Base-by-base conservation (phyloP, 2,888 invertebrate species). In the Amphimallon solstitiale region DNA sequence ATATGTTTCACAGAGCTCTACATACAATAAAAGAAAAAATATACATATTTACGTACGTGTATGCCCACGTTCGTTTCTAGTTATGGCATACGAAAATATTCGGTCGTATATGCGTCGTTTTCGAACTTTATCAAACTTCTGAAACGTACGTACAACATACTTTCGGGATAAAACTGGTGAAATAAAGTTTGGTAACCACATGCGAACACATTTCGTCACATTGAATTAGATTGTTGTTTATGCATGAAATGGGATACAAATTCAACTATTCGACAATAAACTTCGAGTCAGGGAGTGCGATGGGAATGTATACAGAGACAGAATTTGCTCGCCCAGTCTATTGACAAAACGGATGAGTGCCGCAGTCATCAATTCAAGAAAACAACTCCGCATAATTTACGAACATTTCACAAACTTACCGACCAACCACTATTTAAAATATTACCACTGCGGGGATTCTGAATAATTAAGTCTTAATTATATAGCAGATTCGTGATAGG, bases 301-400 rank as follows among this genome's bases (percentile, higher is more conserved):
- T 14, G 17, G 14, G n/a, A 37, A 23, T n/a, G n/a, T n/a, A n/a
- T n/a, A 63, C 40, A 38, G 49, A 63, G 48, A 63, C 38, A 21
- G 49, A 63, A 51, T 49, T 62, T 63, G 34, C 62, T 23, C 48
- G 29, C 14, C 48, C 43, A n/a, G 34, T 43, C 46, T 63, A 67
- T 63, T 67, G 67, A 67, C 63, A 67, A 67, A 67, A 63, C 67
- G 45, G 60, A 67, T 63, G 63, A 63, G 49, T 67, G 63, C 63
- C 63, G 67, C 67, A 67, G 67, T 63, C 67, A 67, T 67, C 67
- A 67, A 67, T 67, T 67, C 61, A 52, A 56, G 54, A 48, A 46
- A 49, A 51, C 63, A 67, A 63, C 63, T 19, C 67, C 45, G 48
- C 59, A 67, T 67, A 67, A 67, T 67, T 67, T 48, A 62, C 23